Conservation (phyloP, 2,888 invertebrate species). For the Caenorhabditis sp. region DNA sequence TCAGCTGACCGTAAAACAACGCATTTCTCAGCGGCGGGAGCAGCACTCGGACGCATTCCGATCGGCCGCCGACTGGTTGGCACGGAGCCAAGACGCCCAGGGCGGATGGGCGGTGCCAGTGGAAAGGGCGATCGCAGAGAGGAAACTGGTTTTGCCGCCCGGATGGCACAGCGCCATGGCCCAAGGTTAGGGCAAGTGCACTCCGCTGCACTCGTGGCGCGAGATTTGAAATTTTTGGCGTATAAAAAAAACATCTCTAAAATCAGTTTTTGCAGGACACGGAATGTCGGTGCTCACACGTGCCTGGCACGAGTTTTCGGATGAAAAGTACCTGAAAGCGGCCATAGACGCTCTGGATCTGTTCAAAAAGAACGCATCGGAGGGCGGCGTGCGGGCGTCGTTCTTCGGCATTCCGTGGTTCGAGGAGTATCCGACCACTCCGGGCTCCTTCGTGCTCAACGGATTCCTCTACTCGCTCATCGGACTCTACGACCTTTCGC, state of each 20-base stretch:
- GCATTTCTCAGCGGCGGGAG: constrained; percentile 87
- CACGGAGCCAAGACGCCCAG: constrained; percentile 86
- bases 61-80: constrained; percentile 93
- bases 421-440: constrained; percentile 97
- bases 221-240: no score
- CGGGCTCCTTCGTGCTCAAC: constrained; percentile 94
- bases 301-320: constrained; percentile 84
- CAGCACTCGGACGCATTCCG: constrained; percentile 93
- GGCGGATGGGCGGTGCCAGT: constrained; percentile 95
- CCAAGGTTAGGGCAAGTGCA: no score
- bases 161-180: constrained; percentile 99
- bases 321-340: constrained; percentile 85
- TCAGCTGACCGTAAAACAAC: constrained; percentile 77
- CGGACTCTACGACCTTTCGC: constrained; percentile 90
- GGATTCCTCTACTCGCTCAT: constrained; percentile 97
- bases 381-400: constrained; percentile 88
- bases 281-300: constrained; percentile 91
- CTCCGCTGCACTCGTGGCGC: no score
- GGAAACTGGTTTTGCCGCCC: constrained; percentile 87
- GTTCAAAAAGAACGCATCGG: constrained; percentile 82
- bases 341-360: constrained; percentile 88
- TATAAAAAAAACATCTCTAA: neutral
- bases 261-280: no score
- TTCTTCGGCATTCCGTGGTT: constrained; percentile 86
- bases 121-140: constrained; percentile 84